Evolutionary conservation across 2,113 vertebrate species (phyloP).

Genomic region (Hydrochoerus hydrochaeris): DNA sequence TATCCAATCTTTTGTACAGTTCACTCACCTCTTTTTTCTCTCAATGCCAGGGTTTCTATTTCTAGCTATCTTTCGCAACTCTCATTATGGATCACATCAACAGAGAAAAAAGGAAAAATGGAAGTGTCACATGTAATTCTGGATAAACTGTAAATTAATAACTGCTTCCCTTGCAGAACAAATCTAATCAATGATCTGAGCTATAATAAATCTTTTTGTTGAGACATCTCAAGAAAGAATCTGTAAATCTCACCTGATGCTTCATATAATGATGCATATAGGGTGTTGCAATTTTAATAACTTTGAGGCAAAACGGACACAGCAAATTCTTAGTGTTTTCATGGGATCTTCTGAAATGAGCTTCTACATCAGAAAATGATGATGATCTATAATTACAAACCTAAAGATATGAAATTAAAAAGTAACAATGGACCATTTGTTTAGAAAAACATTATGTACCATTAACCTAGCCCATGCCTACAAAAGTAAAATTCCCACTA

Average conservation of each 20-base stretch:
- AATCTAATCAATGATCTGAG: constrained; percentile 34
- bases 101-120: constrained; percentile 55
- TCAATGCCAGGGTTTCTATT: background rate
- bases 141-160: constrained; percentile 18
- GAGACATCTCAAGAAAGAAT: constrained; percentile 56
- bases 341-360: constrained; percentile 95
- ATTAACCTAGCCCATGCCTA: background rate
- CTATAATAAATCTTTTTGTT: constrained; percentile 20
- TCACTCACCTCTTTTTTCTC: background rate
- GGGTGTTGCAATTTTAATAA: constrained; percentile 93
- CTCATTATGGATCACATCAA: background rate
- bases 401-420: constrained; percentile 83
- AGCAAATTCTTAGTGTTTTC: constrained; percentile 98
- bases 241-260: constrained; percentile 92
- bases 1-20: background rate
- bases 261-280: constrained; percentile 99
- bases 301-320: constrained; percentile 98
- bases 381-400: constrained; percentile 98
- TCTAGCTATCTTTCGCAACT: constrained; percentile 39
- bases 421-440: constrained; percentile 36
- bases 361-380: constrained; percentile 96
- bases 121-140: constrained; percentile 57
- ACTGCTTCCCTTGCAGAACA: background rate
- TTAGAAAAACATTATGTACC: constrained; percentile 22
- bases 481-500: background rate